phyloP scores from a whole-genome alignment of 2,888 invertebrate species.

The Pseudococcus longispinus region DNA sequence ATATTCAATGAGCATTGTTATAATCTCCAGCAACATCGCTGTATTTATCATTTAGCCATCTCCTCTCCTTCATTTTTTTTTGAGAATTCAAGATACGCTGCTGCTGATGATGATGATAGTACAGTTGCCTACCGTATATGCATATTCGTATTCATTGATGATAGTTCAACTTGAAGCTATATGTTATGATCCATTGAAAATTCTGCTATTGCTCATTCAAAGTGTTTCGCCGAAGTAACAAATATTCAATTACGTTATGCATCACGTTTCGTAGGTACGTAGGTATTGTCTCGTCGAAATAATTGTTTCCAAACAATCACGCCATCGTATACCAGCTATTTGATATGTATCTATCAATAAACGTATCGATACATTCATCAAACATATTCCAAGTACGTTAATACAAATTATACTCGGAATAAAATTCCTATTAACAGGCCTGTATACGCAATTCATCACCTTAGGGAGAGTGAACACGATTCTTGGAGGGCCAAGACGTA shows the following conservation, averaged over 20 bases:
- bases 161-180: not conserved
- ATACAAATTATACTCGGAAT: not conserved
- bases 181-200: not conserved
- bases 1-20: slow-evolving; percentile 17
- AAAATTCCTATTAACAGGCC: not conserved
- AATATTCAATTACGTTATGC: not conserved
- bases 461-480: no score
- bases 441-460: not conserved
- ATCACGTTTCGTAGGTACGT: not conserved
- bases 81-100: not conserved
- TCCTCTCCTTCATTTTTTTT: not conserved
- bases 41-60: slow-evolving; percentile 14
- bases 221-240: not conserved
- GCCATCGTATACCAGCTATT: not conserved
- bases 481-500: no score
- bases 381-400: slow-evolving; percentile 6
- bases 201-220: not conserved
- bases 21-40: not conserved
- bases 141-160: not conserved
- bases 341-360: not conserved
- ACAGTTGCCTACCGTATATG: not conserved
- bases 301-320: not conserved
- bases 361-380: not conserved
- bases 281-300: not conserved
- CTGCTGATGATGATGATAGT: not conserved